Conservation (phyloP, 2,113 vertebrate species). For the Choloepus hoffmanni region DNA sequence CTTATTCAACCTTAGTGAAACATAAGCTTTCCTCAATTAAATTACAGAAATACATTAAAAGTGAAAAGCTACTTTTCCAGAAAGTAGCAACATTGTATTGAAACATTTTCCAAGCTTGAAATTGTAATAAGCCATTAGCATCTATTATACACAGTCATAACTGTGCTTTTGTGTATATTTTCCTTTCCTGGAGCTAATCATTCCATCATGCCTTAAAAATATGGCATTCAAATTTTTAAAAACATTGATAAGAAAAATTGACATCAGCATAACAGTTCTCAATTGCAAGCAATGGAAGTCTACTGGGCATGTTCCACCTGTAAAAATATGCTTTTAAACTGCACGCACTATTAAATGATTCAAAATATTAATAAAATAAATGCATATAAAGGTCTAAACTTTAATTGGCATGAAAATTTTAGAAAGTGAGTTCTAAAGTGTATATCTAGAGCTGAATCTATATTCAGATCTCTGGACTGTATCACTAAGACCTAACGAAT, state of each 20-base stretch:
- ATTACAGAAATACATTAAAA: slow-evolving; percentile 76
- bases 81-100: slow-evolving; percentile 40
- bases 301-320: not conserved
- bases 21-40: slow-evolving; percentile 55
- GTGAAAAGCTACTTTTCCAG: slow-evolving; percentile 74
- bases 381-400: not conserved
- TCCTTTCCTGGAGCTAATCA: slow-evolving; percentile 35
- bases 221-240: slow-evolving; percentile 41
- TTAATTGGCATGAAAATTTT: not conserved
- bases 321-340: not conserved
- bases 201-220: slow-evolving; percentile 49
- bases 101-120: slow-evolving; percentile 70
- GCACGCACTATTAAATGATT: not conserved
- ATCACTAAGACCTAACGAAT: no score
- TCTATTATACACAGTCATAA: slow-evolving; percentile 61
- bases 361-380: not conserved
- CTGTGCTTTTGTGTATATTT: slow-evolving; percentile 60
- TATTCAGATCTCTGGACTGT: no score
- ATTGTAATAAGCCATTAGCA: slow-evolving; percentile 71
- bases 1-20: slow-evolving; percentile 70
- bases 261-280: slow-evolving; percentile 2
- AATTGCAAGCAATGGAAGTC: not conserved
- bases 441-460: no score
- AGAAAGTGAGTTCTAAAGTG: not conserved
- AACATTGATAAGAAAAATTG: slow-evolving; percentile 38